Conservation (phyloP, 2,888 invertebrate species). For the Cantharis nigra region DNA sequence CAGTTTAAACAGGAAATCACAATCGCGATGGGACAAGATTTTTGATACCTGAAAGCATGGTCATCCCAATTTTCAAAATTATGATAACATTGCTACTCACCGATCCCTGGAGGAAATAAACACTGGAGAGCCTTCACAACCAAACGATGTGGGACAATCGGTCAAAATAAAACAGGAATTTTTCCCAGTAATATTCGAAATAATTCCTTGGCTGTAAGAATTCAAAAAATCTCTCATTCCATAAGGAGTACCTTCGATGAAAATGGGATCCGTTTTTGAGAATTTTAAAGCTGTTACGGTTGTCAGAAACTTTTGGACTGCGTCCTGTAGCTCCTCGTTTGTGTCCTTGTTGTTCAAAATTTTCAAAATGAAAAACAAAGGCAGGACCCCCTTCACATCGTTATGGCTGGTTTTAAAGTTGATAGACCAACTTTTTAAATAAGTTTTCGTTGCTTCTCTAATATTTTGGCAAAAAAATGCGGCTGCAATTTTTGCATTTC, state of each 20-base stretch:
- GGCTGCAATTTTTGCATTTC: slow-evolving; percentile 2
- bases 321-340: not conserved
- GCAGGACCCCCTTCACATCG: not conserved
- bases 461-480: slow-evolving; percentile 17
- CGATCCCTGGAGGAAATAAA: slow-evolving; percentile 45
- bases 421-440: slow-evolving; percentile 17
- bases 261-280: slow-evolving; percentile 33
- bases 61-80: not conserved
- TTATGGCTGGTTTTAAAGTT: slow-evolving; percentile 5
- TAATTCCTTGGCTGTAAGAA: slow-evolving; percentile 61
- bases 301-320: slow-evolving; percentile 1
- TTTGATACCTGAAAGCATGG: not conserved
- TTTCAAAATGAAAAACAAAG: slow-evolving; percentile 24
- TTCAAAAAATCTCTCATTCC: slow-evolving; percentile 61
- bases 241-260: slow-evolving; percentile 51
- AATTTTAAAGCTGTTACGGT: not conserved
- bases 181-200: slow-evolving; percentile 62
- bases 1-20: slow-evolving; percentile 64
- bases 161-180: slow-evolving; percentile 61
- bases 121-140: slow-evolving; percentile 66
- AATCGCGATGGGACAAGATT: slow-evolving; percentile 52
- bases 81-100: not conserved
- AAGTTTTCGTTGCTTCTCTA: slow-evolving; percentile 10
- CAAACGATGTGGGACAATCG: slow-evolving; percentile 63
- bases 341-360: not conserved